Evolutionary conservation across 1,140 invertebrate species (phyloP).

Genomic region (Ostrea edulis): DNA sequence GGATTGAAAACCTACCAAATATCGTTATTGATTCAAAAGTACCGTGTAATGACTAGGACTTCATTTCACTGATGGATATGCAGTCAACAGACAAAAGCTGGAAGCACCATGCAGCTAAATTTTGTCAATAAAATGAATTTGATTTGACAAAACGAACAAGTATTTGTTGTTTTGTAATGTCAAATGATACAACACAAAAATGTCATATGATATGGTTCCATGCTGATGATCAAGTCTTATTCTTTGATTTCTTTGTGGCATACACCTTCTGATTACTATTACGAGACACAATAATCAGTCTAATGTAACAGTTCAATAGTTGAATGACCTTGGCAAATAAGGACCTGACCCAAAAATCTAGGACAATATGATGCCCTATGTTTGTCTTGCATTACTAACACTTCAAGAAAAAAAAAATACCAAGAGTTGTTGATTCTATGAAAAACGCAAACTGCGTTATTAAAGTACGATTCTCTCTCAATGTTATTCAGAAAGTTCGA

Average conservation of each 20-base stretch:
- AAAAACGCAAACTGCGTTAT: too few relatives aligned
- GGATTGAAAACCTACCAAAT: constrained; percentile 19
- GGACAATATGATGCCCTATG: background rate
- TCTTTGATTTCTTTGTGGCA: background rate
- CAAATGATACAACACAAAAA: background rate
- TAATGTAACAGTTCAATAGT: background rate
- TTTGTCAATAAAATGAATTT: background rate
- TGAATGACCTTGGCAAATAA: background rate
- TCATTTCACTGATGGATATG: constrained; percentile 25
- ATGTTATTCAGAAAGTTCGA: too few relatives aligned
- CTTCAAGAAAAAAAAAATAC: too few relatives aligned
- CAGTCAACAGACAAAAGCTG: background rate
- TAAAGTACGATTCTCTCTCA: too few relatives aligned
- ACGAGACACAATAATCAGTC: background rate
- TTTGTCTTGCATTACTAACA: background rate
- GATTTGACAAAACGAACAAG: background rate
- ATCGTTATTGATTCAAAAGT: constrained; percentile 2
- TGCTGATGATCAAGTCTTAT: background rate
- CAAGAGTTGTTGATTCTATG: too few relatives aligned
- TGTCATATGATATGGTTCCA: background rate
- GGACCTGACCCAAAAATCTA: background rate
- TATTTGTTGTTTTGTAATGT: constrained; percentile 11
- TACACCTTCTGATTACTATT: background rate
- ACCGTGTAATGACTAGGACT: constrained; percentile 1
- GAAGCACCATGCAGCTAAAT: background rate